Evolutionary conservation across 2,113 vertebrate species (phyloP), one percentile per base, ranked within the genome.

Genomic region (Podarcis muralis): DNA sequence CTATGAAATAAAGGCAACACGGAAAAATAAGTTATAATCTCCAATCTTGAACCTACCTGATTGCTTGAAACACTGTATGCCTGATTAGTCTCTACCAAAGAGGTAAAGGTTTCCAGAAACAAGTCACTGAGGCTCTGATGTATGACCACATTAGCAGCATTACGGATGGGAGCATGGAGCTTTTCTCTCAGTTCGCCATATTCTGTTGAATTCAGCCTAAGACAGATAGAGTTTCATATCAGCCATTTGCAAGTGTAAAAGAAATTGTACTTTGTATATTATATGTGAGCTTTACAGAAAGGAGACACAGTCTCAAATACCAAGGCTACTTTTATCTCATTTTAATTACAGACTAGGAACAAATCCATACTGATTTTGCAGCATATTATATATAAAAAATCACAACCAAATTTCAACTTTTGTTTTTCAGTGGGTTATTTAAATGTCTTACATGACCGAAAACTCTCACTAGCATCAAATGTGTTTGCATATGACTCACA

Each of bases 31-130:
- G 40, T 16, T 57, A 83, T 43, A 87, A 23, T 81, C 35, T 79
- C 65, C 72, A 2, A 22, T 0, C 9, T 66, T 80, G 23, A 90
- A n/a, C 93, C 84, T 86, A 99, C 98, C 98, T 98, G 98, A 92
- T 95, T 97, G 88, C 96, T 97, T 69, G 98, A 97, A 80, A 97
- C 91, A 0, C 88, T n/a, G 78, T 99, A 98, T 0, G 93, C 32
- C n/a, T 96, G 97, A 90, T 99, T 99, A 71, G 96, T 96, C 90
- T 98, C 98, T 91, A 99, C 98, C 80, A 98, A 96, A 72, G 97
- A 97, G 48, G 95, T 98, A 86, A 99, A 99, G 0, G 98, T 99
- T 77, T 99, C 98, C 95, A 99, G 94, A 93, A 99, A 99, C 48
- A 98, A 96, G 88, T 99, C 98, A 22, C 98, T 97, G 84, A 99